Percentiles rank a stretch among this genome's conserved stretches.
phyloP scores from a whole-genome alignment of 1,140 invertebrate species.

The Drosophila sucinea region DNA sequence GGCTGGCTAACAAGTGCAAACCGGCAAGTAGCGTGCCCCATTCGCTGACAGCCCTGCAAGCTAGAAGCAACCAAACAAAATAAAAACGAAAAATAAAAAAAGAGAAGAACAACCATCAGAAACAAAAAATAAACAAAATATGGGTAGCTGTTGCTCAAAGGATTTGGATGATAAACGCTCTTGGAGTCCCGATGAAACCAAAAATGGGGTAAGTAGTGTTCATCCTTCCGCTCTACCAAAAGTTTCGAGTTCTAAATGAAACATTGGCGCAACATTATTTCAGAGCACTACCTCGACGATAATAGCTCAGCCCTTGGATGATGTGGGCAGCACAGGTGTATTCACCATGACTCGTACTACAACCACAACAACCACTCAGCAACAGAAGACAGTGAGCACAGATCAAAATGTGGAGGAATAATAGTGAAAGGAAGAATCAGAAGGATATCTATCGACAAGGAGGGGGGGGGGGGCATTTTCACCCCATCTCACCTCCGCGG shows the following conservation, averaged over 20 bases:
- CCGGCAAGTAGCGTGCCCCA: slow-evolving; percentile 54
- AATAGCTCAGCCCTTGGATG: slow-evolving; percentile 72
- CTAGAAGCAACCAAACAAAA: slow-evolving; percentile 51
- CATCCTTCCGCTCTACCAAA: not conserved
- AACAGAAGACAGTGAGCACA: slow-evolving; percentile 43
- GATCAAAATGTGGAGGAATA: slow-evolving; percentile 35
- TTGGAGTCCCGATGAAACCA: slow-evolving; percentile 78
- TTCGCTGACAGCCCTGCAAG: slow-evolving; percentile 62
- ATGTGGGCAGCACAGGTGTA: slow-evolving; percentile 69
- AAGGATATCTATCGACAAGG: not conserved
- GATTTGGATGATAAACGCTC: slow-evolving; percentile 76
- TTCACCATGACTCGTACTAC: slow-evolving; percentile 68
- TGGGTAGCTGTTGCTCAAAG: slow-evolving; percentile 77
- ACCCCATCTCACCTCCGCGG: not conserved
- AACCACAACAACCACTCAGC: slow-evolving; percentile 39
- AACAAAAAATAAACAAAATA: slow-evolving; percentile 13
- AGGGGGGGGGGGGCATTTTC: not conserved
- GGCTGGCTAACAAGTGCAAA: slow-evolving; percentile 64
- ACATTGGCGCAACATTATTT: not conserved
- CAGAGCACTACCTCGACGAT: slow-evolving; percentile 80
- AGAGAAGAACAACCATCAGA: not conserved
- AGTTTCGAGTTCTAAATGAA: not conserved
- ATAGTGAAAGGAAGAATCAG: not conserved
- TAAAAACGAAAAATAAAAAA: not conserved
- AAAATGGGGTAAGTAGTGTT: slow-evolving; percentile 70